Evolutionary conservation across 2,797 vertebrate genomes (phyloP).

Genomic region (Synanceia verrucosa): DNA sequence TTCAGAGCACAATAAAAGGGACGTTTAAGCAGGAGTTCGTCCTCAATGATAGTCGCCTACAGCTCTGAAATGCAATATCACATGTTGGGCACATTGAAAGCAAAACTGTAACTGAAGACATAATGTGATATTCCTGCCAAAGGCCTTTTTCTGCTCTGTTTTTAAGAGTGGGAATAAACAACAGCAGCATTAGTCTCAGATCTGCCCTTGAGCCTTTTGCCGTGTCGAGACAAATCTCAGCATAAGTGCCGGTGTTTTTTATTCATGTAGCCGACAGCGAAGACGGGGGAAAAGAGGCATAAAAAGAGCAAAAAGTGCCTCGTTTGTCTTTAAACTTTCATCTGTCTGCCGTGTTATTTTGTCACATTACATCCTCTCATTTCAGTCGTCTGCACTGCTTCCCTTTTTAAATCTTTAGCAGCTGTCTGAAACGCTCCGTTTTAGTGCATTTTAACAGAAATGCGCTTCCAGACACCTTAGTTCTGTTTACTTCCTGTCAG

Average conservation of each 20-base stretch:
- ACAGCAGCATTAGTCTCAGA: constrained; percentile 42
- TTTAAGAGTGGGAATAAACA: constrained; percentile 47
- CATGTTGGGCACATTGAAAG: constrained; percentile 28
- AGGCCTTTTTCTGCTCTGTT: constrained; percentile 29
- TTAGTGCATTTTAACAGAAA: too few relatives aligned
- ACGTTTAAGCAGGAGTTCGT: constrained; percentile 27
- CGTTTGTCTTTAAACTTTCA: background rate
- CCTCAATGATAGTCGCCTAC: constrained; percentile 22
- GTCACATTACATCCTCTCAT: background rate
- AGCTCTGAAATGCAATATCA: constrained; percentile 29
- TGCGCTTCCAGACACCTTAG: too few relatives aligned
- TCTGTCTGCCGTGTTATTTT: background rate
- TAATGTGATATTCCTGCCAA: constrained; percentile 32
- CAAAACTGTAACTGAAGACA: constrained; percentile 31
- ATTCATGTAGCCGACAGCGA: constrained; percentile 32
- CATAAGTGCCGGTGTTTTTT: constrained; percentile 37
- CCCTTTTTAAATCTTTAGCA: too few relatives aligned
- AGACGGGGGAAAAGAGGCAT: background rate
- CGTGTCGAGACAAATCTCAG: constrained; percentile 43
- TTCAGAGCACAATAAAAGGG: constrained; percentile 13
- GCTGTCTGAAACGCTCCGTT: too few relatives aligned
- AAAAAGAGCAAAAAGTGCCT: background rate
- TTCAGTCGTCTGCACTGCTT: background rate
- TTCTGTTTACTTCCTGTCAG: too few relatives aligned
- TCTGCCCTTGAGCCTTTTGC: constrained; percentile 45